phyloP scores from a whole-genome alignment of 2,888 invertebrate genomes.

The Lasioglossum lativentre region DNA sequence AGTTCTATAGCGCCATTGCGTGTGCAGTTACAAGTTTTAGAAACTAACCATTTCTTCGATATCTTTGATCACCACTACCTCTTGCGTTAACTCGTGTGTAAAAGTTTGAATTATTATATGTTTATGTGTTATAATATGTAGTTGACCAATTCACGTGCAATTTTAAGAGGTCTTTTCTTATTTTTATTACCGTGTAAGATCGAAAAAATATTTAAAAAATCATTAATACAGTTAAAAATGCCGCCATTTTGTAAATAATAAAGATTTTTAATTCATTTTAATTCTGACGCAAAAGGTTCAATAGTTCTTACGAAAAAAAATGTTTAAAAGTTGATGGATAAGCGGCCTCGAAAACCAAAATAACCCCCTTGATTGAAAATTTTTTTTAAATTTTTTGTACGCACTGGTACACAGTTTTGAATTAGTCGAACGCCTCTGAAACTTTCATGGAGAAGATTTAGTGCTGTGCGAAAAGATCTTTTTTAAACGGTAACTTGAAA shows the following conservation, averaged over 20 bases:
- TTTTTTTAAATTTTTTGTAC: background rate
- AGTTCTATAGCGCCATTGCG: background rate
- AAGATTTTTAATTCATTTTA: background rate
- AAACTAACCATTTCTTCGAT: background rate
- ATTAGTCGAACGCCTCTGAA: background rate
- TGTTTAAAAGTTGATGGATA: background rate
- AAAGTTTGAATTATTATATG: too few species aligned
- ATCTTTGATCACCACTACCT: background rate
- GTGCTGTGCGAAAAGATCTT: slow-evolving; percentile 2
- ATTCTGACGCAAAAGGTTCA: background rate
- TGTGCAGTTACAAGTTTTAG: background rate
- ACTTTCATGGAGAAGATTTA: slow-evolving; percentile 1
- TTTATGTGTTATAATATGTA: too few species aligned
- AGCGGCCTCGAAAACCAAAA: background rate
- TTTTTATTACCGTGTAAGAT: too few species aligned
- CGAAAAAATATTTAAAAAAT: background rate
- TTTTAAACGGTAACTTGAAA: slow-evolving; percentile 48
- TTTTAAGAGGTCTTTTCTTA: too few species aligned
- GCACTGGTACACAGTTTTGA: background rate
- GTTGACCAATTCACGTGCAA: too few species aligned
- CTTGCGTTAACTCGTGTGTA: too few species aligned
- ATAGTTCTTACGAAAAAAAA: background rate
- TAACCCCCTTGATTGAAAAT: background rate
- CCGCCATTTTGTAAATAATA: background rate
- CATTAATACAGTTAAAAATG: background rate